phyloP scores from a whole-genome alignment of 1,140 invertebrate species.

The Drosophila auraria region DNA sequence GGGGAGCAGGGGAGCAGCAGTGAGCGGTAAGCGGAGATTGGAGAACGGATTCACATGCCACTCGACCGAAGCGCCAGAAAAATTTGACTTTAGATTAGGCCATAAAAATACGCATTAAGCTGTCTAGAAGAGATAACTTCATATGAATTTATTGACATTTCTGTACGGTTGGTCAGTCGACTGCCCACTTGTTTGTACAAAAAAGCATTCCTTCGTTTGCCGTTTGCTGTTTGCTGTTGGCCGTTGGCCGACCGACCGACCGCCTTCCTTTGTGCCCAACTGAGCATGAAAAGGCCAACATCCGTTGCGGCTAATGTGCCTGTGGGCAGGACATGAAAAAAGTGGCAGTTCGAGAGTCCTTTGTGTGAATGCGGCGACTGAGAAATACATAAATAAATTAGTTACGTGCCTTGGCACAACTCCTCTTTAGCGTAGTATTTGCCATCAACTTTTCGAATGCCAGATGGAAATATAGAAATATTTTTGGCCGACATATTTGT shows the following conservation, averaged over 20 bases:
- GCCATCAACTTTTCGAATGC: constrained; percentile 24
- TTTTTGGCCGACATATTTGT: constrained; percentile 25
- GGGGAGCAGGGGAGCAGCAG: constrained; percentile 8
- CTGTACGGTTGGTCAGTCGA: constrained; percentile 53
- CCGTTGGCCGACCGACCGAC: constrained; percentile 19
- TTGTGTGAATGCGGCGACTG: constrained; percentile 63
- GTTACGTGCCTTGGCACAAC: constrained; percentile 59
- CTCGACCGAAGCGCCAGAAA: constrained; percentile 45
- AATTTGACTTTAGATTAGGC: constrained; percentile 80
- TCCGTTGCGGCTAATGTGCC: constrained; percentile 81
- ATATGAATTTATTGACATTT: constrained; percentile 82
- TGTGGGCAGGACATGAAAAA: constrained; percentile 62
- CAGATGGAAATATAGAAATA: constrained; percentile 44
- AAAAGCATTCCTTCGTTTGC: constrained; percentile 18
- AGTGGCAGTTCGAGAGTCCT: constrained; percentile 38
- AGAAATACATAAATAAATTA: constrained; percentile 81
- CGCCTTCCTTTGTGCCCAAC: constrained; percentile 54
- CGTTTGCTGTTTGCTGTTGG: constrained; percentile 22
- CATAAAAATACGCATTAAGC: constrained; percentile 80
- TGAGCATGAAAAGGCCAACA: constrained; percentile 79
- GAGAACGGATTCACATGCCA: constrained; percentile 40
- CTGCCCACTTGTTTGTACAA: constrained; percentile 59
- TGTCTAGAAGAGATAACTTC: constrained; percentile 82
- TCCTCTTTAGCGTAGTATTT: constrained; percentile 10
- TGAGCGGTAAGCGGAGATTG: not conserved